These are phyloP conservation scores for Girardinichthys multiradiatus DNA, from an alignment of 2,113 vertebrate genomes.

Conservation along the genomic window DNA sequence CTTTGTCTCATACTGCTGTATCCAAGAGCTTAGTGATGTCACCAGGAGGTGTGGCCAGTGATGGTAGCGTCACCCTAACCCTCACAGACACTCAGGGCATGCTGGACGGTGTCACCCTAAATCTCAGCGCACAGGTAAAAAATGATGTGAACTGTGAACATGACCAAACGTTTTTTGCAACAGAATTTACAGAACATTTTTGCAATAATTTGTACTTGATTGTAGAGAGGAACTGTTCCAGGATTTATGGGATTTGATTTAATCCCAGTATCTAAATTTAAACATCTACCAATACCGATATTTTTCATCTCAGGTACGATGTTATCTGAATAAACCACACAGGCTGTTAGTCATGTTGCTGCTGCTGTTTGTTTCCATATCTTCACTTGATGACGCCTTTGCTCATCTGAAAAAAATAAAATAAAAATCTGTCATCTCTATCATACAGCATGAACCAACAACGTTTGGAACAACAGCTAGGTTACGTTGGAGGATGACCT, in stretches of 20 bases:
- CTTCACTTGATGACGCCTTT: too few relatives aligned
- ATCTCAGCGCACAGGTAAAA: constrained; percentile 90
- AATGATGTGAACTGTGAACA: too few relatives aligned
- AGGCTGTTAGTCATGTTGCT: too few relatives aligned
- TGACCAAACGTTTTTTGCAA: too few relatives aligned
- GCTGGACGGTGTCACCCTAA: constrained; percentile 93
- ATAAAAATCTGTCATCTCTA: too few relatives aligned
- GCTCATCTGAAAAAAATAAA: too few relatives aligned
- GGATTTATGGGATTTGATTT: background rate
- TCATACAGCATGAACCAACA: too few relatives aligned
- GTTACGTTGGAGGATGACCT: too few relatives aligned
- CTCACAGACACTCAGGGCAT: constrained; percentile 94
- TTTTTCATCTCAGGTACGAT: background rate
- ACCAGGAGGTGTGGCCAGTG: constrained; percentile 85
- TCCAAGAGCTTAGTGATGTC: constrained; percentile 94
- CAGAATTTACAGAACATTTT: too few relatives aligned
- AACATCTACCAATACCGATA: background rate
- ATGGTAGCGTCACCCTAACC: constrained; percentile 92
- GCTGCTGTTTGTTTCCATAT: too few relatives aligned
- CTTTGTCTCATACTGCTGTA: constrained; percentile 84
- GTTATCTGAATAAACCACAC: too few relatives aligned
- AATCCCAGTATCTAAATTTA: background rate
- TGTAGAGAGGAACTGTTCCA: background rate
- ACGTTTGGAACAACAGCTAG: too few relatives aligned
- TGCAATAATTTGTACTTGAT: background rate